phyloP scores from a whole-genome alignment of 2,113 vertebrate species.

The Lasiurus borealis region DNA sequence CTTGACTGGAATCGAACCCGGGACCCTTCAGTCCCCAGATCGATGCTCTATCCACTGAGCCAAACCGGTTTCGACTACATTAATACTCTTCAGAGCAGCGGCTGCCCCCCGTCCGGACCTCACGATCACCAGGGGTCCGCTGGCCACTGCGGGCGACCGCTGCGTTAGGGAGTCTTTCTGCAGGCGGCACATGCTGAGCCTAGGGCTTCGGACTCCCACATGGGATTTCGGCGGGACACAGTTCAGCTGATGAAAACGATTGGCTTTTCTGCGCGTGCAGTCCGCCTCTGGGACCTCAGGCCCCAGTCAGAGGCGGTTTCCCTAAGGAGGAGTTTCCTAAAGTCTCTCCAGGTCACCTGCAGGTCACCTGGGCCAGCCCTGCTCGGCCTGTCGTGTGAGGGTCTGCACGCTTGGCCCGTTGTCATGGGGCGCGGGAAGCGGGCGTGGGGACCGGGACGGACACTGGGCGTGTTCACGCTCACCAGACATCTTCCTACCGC shows the following conservation, averaged over 20 bases:
- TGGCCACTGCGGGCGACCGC: too few relatives aligned
- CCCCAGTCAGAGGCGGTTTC: not conserved
- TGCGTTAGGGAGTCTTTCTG: not conserved
- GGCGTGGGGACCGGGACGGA: rapidly evolving
- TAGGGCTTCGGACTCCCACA: not conserved
- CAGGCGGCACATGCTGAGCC: rapidly evolving
- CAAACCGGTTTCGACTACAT: not conserved
- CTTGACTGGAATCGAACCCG: too few relatives aligned
- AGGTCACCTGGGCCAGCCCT: not conserved
- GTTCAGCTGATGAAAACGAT: too few relatives aligned
- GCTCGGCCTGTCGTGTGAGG: not conserved
- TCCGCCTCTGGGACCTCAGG: not conserved
- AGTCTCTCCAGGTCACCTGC: too few relatives aligned
- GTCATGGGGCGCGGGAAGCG: rapidly evolving
- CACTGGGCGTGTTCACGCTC: too few relatives aligned
- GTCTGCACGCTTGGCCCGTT: rapidly evolving
- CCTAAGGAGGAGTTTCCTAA: not conserved
- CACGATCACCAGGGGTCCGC: too few relatives aligned
- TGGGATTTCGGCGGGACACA: not conserved
- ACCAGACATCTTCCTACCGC: too few relatives aligned
- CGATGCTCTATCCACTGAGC: too few relatives aligned
- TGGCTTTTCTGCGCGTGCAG: rapidly evolving
- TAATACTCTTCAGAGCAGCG: too few relatives aligned
- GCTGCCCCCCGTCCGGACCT: too few relatives aligned
- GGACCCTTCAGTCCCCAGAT: too few relatives aligned